These are phyloP conservation scores for Neomonachus schauinslandi DNA, from an alignment of 2,113 vertebrate species.

Conservation along the genomic window DNA sequence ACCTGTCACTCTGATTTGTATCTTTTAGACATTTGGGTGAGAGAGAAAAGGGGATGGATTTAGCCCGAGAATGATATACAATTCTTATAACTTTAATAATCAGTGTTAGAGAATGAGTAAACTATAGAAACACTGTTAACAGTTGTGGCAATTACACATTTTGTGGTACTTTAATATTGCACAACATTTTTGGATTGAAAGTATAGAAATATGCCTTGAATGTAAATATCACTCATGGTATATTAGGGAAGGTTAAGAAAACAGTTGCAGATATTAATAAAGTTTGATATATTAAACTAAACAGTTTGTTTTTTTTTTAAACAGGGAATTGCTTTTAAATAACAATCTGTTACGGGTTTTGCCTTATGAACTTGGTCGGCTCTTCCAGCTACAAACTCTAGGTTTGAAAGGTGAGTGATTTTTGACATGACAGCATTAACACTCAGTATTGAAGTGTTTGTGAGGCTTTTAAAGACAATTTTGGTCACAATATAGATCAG, in stretches of 20 bases:
- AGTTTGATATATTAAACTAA: conserved; percentile 24
- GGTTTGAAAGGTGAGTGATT: conserved; percentile 95
- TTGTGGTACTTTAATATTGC: conserved; percentile 12
- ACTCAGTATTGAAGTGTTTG: neutral
- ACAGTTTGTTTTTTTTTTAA: neutral
- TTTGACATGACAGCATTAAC: neutral
- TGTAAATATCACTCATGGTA: neutral
- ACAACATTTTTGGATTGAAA: neutral
- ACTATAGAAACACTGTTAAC: conserved; percentile 31
- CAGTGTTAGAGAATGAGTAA: conserved; percentile 17
- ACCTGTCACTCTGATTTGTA: neutral
- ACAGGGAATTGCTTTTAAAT: conserved; percentile 99
- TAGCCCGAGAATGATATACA: neutral
- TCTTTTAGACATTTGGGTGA: neutral
- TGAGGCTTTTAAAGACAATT: conserved; percentile 33
- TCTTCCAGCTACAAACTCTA: conserved; percentile 98
- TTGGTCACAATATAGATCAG: neutral
- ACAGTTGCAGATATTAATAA: conserved; percentile 40
- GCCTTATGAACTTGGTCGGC: conserved; percentile 99
- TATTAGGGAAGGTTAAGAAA: conserved; percentile 46
- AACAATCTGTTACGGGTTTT: conserved; percentile 99
- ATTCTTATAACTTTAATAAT: neutral
- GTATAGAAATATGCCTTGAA: conserved; percentile 33
- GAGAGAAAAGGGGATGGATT: neutral
- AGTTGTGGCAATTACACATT: neutral